Evolutionary conservation across 2,888 invertebrate species (phyloP), one percentile per base, ranked within the genome.

Genomic region (Drosophila sordidula): DNA sequence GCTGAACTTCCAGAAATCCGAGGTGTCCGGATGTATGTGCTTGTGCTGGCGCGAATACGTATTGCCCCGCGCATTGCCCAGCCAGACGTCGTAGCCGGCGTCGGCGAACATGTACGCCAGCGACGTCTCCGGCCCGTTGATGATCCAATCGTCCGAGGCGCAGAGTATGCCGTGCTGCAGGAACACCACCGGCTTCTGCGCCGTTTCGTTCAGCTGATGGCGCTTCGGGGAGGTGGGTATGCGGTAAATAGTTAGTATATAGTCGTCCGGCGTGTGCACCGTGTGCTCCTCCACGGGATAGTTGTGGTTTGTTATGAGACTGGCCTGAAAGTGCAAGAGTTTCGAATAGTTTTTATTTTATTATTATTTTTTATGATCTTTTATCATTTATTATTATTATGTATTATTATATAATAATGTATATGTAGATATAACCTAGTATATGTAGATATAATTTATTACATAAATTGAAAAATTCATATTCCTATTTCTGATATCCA

Each of bases 41-140:
- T 92, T 88, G 75, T 95, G 94, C 29, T 92, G 90, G 36, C 92
- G 91, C 4, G 93, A 93, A 80, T 95, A 95, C 1, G 93, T 93
- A 81, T 95, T 96, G 12, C 90, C 97, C 4, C 97, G 94, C 6
- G 94, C 94, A 87, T 97, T 97, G 0, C 96, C 96, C 90, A 97
- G 90, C 97, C 97, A 97, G 0, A 96, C 95, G 74, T 96, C 96
- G 75, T 94, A 96, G 2, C 95, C 95, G 71, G 93, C 93, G 80
- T 96, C 95, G 2, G 95, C 95, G 22, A 96, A 87, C 71, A 91
- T 87, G 49, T 90, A 92, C 0, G 91, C 91, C 29, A 91, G 66
- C 3, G 94, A 93, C 0, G 94, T 93, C 38, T 94, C 93, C 0
- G 95, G 95, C 0, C 95, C 95, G 90, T 95, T 94, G 42, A 96